These are phyloP conservation scores for Prionailurus viverrinus DNA, from an alignment of 2,113 vertebrate genomes.

Conservation along the genomic window DNA sequence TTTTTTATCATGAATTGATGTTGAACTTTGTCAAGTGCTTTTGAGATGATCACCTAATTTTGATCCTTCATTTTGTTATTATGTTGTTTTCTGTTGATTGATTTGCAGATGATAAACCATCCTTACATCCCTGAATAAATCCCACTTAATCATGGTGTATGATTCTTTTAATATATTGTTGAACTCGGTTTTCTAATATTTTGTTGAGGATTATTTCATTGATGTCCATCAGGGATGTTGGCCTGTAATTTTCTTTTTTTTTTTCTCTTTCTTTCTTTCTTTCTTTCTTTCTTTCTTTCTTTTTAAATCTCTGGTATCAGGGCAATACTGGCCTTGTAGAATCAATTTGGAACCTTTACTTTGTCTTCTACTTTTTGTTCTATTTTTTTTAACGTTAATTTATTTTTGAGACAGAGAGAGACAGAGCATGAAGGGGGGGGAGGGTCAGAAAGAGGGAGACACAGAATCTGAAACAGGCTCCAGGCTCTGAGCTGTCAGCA, in stretches of 20 bases:
- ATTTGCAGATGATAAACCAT: background rate
- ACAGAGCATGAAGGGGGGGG: too few relatives aligned
- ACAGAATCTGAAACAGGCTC: too few relatives aligned
- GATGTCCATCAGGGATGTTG: background rate
- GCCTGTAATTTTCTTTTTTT: background rate
- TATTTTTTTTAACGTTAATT: too few relatives aligned
- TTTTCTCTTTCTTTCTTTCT: too few relatives aligned
- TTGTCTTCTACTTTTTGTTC: background rate
- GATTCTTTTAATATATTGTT: background rate
- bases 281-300: too few relatives aligned
- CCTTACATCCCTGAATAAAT: background rate
- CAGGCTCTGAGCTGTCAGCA: too few relatives aligned
- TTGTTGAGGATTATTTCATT: background rate
- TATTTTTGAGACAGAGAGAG: too few relatives aligned
- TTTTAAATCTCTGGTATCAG: background rate
- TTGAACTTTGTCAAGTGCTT: background rate
- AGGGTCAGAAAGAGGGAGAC: too few relatives aligned
- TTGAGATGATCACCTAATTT: background rate
- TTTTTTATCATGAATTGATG: background rate
- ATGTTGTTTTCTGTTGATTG: background rate
- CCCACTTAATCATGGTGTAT: background rate
- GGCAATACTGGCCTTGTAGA: background rate
- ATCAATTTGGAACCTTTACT: background rate
- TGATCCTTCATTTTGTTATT: background rate
- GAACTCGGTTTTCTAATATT: background rate